Percentiles rank a stretch among this genome's conserved stretches.
These are phyloP conservation scores for Boleophthalmus pectinirostris DNA, from an alignment of 2,113 vertebrate species.

Conservation along the genomic window DNA sequence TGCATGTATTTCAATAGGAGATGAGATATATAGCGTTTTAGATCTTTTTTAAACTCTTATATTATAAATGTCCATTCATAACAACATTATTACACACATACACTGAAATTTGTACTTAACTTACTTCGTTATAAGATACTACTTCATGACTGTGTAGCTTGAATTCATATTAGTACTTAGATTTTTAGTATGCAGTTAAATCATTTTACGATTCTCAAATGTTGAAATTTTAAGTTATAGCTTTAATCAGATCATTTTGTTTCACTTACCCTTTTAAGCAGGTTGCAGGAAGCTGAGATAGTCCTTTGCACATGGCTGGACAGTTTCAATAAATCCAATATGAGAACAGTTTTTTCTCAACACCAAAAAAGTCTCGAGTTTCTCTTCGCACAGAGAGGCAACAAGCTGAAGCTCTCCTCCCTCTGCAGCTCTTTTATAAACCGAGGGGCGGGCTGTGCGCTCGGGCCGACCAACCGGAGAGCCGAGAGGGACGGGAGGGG, in stretches of 20 bases:
- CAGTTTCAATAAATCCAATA: slow-evolving; percentile 29
- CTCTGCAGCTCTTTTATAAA: slow-evolving; percentile 63
- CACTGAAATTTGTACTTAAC: no score
- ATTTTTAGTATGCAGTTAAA: neutral
- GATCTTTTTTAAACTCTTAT: no score
- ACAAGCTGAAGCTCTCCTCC: slow-evolving; percentile 54
- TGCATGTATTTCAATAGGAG: neutral
- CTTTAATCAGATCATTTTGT: no score
- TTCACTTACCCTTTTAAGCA: slow-evolving; percentile 90
- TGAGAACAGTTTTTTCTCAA: neutral
- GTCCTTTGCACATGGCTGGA: slow-evolving; percentile 90
- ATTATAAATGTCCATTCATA: neutral
- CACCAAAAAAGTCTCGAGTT: slow-evolving; percentile 6
- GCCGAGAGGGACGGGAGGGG: neutral
- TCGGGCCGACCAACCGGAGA: slow-evolving; percentile 62
- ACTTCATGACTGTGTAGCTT: neutral
- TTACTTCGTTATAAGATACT: neutral
- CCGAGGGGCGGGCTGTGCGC: slow-evolving; percentile 27
- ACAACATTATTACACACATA: neutral
- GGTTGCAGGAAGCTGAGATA: slow-evolving; percentile 88
- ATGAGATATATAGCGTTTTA: neutral
- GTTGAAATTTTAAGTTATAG: neutral
- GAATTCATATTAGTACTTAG: neutral
- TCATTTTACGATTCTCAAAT: neutral
- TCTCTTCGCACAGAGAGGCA: slow-evolving; percentile 21